Evolutionary conservation across 2,797 vertebrate genomes (phyloP).

Genomic region (Brotula barbata): DNA sequence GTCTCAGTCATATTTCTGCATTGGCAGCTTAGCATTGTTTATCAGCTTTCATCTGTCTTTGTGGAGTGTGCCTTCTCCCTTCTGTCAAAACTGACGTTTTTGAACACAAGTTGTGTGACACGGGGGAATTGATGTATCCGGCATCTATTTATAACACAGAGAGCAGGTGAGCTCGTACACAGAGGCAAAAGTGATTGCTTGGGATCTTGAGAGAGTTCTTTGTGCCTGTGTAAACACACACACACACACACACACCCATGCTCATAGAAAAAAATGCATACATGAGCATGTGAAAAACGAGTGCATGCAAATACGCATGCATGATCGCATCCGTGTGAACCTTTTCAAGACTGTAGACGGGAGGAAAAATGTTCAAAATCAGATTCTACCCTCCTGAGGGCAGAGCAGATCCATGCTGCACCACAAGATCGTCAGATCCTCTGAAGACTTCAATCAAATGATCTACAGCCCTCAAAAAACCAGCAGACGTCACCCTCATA

Average conservation of each 20-base stretch:
- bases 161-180: constrained; percentile 51
- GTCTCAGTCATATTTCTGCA: background rate
- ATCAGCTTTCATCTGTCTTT: constrained; percentile 32
- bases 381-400: constrained; percentile 26
- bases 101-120: constrained; percentile 49
- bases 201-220: constrained; percentile 40
- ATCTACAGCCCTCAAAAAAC: constrained; percentile 12
- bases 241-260: constrained; percentile 1
- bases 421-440: constrained; percentile 24
- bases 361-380: constrained; percentile 13
- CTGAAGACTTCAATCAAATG: constrained; percentile 21
- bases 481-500: constrained; percentile 7
- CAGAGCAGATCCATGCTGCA: constrained; percentile 17
- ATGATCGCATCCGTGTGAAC: too few relatives aligned
- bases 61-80: constrained; percentile 32
- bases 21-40: constrained; percentile 18
- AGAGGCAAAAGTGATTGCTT: constrained; percentile 51
- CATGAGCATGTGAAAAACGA: too few relatives aligned
- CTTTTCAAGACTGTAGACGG: constrained; percentile 5
- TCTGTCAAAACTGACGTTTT: constrained; percentile 53
- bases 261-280: constrained; percentile 14
- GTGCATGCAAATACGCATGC: too few relatives aligned
- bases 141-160: constrained; percentile 63
- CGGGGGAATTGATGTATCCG: constrained; percentile 48
- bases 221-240: constrained; percentile 24